Percentiles rank a stretch among this genome's conserved stretches.
phyloP scores from a whole-genome alignment of 2,888 invertebrate species.

The Lasioglossum figueresi region DNA sequence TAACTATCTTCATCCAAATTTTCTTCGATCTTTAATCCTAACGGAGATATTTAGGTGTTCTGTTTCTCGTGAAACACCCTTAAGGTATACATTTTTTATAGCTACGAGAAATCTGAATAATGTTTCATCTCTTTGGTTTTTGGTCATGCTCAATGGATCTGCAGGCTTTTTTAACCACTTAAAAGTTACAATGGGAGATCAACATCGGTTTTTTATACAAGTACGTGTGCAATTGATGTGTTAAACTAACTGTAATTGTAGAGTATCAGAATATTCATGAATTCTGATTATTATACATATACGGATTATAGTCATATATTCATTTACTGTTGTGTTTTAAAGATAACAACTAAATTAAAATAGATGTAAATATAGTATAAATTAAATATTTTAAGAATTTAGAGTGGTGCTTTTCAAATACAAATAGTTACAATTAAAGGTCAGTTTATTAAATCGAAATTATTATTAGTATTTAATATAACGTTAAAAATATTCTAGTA shows the following conservation, averaged over 20 bases:
- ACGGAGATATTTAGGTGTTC: too few species aligned
- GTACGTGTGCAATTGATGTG: slow-evolving; percentile 44
- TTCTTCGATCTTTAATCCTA: too few species aligned
- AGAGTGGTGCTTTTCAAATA: too few species aligned
- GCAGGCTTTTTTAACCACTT: slow-evolving; percentile 73
- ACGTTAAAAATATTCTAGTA: too few species aligned
- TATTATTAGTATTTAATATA: too few species aligned
- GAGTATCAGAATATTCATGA: neutral
- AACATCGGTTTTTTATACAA: slow-evolving; percentile 70
- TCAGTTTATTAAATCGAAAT: too few species aligned
- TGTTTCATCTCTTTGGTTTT: slow-evolving; percentile 74
- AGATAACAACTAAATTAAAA: too few species aligned
- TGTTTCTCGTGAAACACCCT: too few species aligned
- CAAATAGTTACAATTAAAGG: too few species aligned
- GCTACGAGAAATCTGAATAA: slow-evolving; percentile 64
- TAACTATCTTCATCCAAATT: too few species aligned
- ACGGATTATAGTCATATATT: neutral
- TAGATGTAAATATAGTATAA: neutral
- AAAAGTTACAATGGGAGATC: slow-evolving; percentile 64
- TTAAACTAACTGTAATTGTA: neutral
- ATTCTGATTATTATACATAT: neutral
- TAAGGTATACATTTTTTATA: slow-evolving; percentile 22
- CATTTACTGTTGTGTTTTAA: too few species aligned
- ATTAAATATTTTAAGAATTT: too few species aligned
- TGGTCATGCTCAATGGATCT: slow-evolving; percentile 71